Evolutionary conservation across 2,113 vertebrate species (phyloP).

Genomic region (Alosa alosa): DNA sequence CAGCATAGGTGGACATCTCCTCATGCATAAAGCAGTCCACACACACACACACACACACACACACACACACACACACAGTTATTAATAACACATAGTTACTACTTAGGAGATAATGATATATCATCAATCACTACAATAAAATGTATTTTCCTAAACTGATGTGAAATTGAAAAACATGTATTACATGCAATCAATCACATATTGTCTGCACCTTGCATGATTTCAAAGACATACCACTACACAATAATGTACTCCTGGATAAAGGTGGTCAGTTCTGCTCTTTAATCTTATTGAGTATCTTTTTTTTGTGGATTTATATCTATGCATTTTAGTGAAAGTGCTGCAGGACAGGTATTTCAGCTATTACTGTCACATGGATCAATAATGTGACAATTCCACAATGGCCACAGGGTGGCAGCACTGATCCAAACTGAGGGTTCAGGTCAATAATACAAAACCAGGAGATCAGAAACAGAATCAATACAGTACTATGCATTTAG

Average conservation of each 20-base stretch:
- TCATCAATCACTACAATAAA: too few relatives aligned
- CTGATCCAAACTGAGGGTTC: neutral
- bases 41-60: conserved; percentile 8
- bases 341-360: neutral
- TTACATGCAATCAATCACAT: neutral
- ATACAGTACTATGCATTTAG: too few relatives aligned
- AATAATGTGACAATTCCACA: neutral
- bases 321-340: neutral
- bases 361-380: neutral
- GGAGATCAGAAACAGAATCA: neutral
- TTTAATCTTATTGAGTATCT: too few relatives aligned
- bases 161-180: neutral
- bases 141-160: neutral
- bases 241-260: too few relatives aligned
- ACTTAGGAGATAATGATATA: too few relatives aligned
- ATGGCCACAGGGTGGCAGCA: neutral
- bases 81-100: too few relatives aligned
- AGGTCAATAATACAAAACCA: neutral
- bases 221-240: too few relatives aligned
- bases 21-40: conserved; percentile 87
- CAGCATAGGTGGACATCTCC: conserved; percentile 87
- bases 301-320: neutral
- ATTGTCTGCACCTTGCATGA: too few relatives aligned
- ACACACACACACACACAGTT: neutral
- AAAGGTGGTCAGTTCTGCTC: too few relatives aligned